phyloP scores from a whole-genome alignment of 2,888 invertebrate species.

The Bedellia somnulentella region DNA sequence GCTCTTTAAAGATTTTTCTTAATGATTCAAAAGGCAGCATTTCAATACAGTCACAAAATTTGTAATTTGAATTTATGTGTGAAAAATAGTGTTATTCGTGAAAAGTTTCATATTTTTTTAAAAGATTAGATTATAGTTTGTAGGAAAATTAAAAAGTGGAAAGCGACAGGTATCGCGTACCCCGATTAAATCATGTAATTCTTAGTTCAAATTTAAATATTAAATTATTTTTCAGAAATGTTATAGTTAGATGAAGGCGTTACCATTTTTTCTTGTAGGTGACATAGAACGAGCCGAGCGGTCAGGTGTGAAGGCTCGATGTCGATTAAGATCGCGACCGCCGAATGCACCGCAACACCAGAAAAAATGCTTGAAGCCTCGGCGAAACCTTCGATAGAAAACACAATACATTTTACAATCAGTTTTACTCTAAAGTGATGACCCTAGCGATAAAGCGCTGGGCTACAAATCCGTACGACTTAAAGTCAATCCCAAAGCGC shows the following conservation, averaged over 20 bases:
- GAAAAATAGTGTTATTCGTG: neutral
- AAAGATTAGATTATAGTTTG: neutral
- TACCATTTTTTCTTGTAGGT: slow-evolving; percentile 49
- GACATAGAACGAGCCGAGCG: slow-evolving; percentile 76
- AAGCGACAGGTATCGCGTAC: neutral
- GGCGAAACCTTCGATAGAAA: slow-evolving; percentile 83
- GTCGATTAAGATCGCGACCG: slow-evolving; percentile 69
- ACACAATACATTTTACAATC: no score
- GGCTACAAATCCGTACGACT: no score
- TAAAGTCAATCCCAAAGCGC: no score
- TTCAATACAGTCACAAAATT: no score
- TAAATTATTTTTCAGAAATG: neutral
- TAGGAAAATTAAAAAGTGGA: neutral
- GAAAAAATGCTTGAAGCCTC: slow-evolving; percentile 92
- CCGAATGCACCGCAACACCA: slow-evolving; percentile 80
- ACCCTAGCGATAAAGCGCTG: no score
- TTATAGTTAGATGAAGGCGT: slow-evolving; percentile 13
- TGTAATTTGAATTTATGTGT: no score
- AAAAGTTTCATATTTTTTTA: neutral
- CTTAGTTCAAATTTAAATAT: neutral
- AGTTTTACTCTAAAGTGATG: no score
- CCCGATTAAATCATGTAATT: neutral
- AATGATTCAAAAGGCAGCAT: no score
- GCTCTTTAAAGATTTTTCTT: no score
- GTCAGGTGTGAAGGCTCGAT: slow-evolving; percentile 75